Base-by-base conservation (phyloP, 1,140 invertebrate species). In the Danaus melanippus region DNA sequence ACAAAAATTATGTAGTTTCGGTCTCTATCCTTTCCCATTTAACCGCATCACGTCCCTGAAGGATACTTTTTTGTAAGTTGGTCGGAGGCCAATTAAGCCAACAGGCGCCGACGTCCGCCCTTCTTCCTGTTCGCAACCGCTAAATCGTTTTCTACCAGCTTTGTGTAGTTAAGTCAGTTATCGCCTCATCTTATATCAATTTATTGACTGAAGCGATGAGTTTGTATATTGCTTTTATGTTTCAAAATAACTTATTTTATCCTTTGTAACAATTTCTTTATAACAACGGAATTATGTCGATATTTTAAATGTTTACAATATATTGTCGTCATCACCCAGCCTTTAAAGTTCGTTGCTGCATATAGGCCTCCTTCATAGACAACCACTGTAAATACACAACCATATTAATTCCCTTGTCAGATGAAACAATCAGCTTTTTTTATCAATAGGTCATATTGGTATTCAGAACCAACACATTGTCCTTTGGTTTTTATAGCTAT, bases 71-170 rank as follows among this genome's bases (percentile, higher is more conserved):
- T 72, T 63, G 60, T 56, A 74, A 79, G 66, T 83, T 83, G 76
- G 79, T 79, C 69, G 68, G 59, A 46, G 51, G 70, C 77, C 79
- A 83, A 83, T 80, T 80, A 80, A 76, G 74, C 64, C 66, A 76
- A 57, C 67, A 74, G 74, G 71, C 70, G 67, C 67, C 69, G 54
- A 67, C 66, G 61, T 67, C 69, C 73, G 53, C 62, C 67, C 70
- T 73, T 63, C 73, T 76, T 78, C 68, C 70, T 69, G 60, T 67
- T 68, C 63, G 56, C 66, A 59, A 71, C 67, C 71, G 62, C 63
- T 66, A 76, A 79, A 77, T 75, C 65, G 64, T 56, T 69, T 53
- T 58, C 40, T 62, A 42, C 62, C 60, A 66, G 66, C 65, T 76
- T 63, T 66, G 66, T 64, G 58, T 32, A 57, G 46, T 47, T 57